Evolutionary conservation across 1,140 invertebrate genomes (phyloP).

Genomic region (Calephelis nemesis): DNA sequence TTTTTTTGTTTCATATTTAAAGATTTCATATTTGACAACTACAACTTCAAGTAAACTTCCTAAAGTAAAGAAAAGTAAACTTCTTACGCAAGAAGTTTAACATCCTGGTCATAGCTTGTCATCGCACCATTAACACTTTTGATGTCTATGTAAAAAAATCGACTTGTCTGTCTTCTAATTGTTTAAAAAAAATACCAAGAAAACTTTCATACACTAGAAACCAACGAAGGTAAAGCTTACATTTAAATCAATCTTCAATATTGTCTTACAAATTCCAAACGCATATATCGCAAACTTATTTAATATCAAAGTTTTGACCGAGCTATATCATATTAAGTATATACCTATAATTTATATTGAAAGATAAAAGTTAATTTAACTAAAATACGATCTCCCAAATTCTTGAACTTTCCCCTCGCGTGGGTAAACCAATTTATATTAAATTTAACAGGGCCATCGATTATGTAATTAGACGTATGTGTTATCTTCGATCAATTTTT

Average conservation of each 20-base stretch:
- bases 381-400: slow-evolving; percentile 7
- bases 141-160: no score
- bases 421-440: slow-evolving; percentile 12
- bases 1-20: no score
- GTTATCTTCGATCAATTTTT: not conserved
- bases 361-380: slow-evolving; percentile 12
- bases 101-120: no score
- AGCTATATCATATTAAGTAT: not conserved
- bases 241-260: not conserved
- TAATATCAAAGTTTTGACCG: not conserved
- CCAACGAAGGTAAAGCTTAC: no score
- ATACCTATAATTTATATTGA: slow-evolving; percentile 4
- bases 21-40: no score
- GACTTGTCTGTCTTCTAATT: no score
- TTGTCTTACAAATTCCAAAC: not conserved
- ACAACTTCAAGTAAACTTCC: no score
- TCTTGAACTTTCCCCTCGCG: slow-evolving; percentile 15
- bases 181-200: no score
- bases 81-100: no score
- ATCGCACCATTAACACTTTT: no score
- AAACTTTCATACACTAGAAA: no score
- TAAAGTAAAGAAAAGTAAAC: no score
- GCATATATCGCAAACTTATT: not conserved
- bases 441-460: slow-evolving; percentile 11
- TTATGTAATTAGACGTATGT: slow-evolving; percentile 17